phyloP scores from a whole-genome alignment of 2,888 invertebrate species.

The Amiota communis region DNA sequence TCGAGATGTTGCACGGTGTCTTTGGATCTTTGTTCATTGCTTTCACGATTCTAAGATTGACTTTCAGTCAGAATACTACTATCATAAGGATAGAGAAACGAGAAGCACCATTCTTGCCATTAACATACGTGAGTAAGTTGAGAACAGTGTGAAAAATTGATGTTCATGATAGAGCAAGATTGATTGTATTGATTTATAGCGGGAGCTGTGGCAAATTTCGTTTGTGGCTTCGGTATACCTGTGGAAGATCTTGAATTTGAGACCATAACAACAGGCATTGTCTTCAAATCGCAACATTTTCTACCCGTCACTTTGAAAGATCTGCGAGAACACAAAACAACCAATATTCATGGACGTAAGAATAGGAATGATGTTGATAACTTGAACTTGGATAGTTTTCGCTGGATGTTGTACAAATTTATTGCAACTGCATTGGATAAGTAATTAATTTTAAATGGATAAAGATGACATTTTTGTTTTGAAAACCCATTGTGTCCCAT shows the following conservation, averaged over 20 bases:
- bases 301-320: constrained; percentile 28
- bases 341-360: constrained; percentile 32
- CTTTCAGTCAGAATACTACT: neutral
- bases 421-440: constrained; percentile 4
- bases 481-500: too few species aligned
- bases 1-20: neutral
- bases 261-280: constrained; percentile 36
- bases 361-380: neutral
- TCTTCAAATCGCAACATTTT: constrained; percentile 36
- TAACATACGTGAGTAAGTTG: neutral
- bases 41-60: neutral
- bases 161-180: neutral
- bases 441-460: neutral
- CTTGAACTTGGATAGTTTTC: neutral
- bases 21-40: neutral
- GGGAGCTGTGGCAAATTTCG: constrained; percentile 21
- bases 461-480: neutral
- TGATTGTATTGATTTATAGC: constrained; percentile 3
- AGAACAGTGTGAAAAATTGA: neutral
- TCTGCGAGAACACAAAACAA: constrained; percentile 31
- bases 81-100: neutral
- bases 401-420: constrained; percentile 34
- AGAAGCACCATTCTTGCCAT: neutral
- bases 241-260: constrained; percentile 32
- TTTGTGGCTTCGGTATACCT: constrained; percentile 40